phyloP scores from a whole-genome alignment of 2,888 invertebrate species.

The Dasysyrphus tricinctus region DNA sequence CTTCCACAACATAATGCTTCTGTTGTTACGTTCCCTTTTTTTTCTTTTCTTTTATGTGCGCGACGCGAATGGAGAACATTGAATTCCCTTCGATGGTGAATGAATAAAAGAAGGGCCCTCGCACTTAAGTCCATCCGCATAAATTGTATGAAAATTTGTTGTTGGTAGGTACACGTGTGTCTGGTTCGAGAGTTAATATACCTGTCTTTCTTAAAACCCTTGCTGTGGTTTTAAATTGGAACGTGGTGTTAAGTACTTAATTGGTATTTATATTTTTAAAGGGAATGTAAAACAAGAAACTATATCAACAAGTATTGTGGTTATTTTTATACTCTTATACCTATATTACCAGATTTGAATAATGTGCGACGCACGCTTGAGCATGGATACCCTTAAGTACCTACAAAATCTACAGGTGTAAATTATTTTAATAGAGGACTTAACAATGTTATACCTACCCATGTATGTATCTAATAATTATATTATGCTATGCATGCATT shows the following conservation, averaged over 20 bases:
- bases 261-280: neutral
- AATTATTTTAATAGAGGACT: too few relatives aligned
- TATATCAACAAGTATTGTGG: neutral
- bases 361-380: too few relatives aligned
- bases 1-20: slow-evolving; percentile 69
- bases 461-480: too few relatives aligned
- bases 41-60: slow-evolving; percentile 43
- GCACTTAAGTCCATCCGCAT: neutral
- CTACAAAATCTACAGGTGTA: too few relatives aligned
- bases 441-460: too few relatives aligned
- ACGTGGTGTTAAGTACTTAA: neutral
- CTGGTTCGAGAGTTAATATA: neutral
- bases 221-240: neutral
- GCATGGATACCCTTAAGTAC: too few relatives aligned
- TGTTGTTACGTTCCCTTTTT: slow-evolving; percentile 61
- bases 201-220: neutral
- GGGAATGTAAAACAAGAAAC: neutral
- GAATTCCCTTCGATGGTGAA: slow-evolving; percentile 57
- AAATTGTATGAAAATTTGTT: neutral
- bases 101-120: slow-evolving; percentile 49
- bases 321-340: too few relatives aligned
- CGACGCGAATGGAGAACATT: slow-evolving; percentile 47
- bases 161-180: neutral
- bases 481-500: too few relatives aligned
- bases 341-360: too few relatives aligned